Base-by-base conservation (phyloP, 23 tunicate genomes). In the Styela plicata region DNA sequence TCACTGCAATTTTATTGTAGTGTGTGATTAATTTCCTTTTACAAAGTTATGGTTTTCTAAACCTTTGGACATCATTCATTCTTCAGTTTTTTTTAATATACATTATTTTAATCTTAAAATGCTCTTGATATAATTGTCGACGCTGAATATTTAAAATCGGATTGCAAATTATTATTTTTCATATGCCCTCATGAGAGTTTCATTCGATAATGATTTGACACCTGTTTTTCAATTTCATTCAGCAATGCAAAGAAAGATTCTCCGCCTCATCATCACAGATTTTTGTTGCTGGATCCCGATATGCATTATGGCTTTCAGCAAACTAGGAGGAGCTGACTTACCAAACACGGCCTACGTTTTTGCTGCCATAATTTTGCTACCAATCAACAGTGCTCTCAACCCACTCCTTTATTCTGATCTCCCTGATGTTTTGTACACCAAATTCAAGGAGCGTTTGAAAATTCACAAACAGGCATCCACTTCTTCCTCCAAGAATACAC, bases 211-310 rank as follows among this genome's bases (percentile, higher is more conserved):
- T n/a, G n/a, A n/a, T n/a, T n/a, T n/a, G n/a, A n/a, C n/a, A n/a
- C n/a, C n/a, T n/a, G n/a, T n/a, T n/a, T n/a, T n/a, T n/a, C n/a
- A n/a, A n/a, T n/a, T n/a, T n/a, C n/a, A n/a, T n/a, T n/a, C 81
- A 76, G 81, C 29, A 33, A 25, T 76, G 23, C 81, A 76, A 24
- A 44, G 37, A 25, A 76, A 76, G 44, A 53, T 76, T 24, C 31
- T 76, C 10, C 81, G 81, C 17, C 66, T 76, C 28, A 44, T 76
- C 24, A 13, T 76, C 24, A 76, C 81, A 10, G 81, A 76, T 1
- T 76, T 76, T 53, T 76, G 52, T 44, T 76, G 81, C 65, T 76
- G 81, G 81, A 76, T 76, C 7, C 81, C 81, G 18, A 36, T 76
- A 7, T 76, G 81, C 81, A 37, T 76, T 28, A 52, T 76, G 28